A percentile compares a stretch with the other conserved stretches of the same genome.
Evolutionary conservation across 2,797 vertebrate genomes (phyloP).

Genomic region (Mus minutoides): DNA sequence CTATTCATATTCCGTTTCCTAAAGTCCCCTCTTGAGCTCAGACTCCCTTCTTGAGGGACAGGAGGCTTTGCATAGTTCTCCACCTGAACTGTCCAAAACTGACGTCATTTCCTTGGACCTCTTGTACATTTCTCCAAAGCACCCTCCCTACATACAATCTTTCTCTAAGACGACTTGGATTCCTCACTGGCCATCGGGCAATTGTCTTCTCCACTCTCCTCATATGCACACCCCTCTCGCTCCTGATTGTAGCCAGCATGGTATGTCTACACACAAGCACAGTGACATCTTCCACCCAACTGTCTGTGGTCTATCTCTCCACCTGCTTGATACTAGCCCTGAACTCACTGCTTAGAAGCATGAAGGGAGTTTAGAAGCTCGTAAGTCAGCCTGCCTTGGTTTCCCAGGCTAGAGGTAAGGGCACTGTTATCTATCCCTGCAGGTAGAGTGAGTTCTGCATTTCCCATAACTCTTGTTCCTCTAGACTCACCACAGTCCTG

Average conservation of each 20-base stretch:
- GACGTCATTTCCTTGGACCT: background rate
- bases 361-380: background rate
- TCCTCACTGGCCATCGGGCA: background rate
- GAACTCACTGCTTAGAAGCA: background rate
- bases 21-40: background rate
- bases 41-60: background rate
- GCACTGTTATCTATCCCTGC: too few relatives aligned
- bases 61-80: background rate
- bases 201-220: background rate
- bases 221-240: background rate
- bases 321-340: background rate
- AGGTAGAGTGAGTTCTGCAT: background rate
- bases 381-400: background rate
- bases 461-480: background rate
- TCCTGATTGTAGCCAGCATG: background rate
- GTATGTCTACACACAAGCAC: background rate
- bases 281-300: background rate
- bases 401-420: background rate
- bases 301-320: background rate
- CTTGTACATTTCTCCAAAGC: too few relatives aligned
- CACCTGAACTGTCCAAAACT: background rate
- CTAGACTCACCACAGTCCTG: background rate
- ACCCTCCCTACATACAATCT: background rate
- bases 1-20: background rate
- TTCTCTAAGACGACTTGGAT: background rate